A percentile compares a stretch with the other conserved stretches of the same genome.
These are phyloP conservation scores for Charaxes varanes DNA, from an alignment of 1,140 invertebrate species.

Conservation along the genomic window DNA sequence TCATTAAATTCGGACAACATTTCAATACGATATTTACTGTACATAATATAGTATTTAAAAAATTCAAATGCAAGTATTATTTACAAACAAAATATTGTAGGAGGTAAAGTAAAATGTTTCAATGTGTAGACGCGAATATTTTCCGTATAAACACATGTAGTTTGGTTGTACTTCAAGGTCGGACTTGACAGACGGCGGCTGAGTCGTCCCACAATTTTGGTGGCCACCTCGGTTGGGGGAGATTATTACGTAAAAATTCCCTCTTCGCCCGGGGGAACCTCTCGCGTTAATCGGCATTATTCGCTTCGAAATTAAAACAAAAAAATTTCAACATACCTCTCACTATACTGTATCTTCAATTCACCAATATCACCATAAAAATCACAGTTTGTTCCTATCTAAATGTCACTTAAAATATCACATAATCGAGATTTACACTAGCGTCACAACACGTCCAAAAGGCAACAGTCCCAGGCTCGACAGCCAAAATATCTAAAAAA, in stretches of 20 bases:
- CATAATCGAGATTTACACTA: slow-evolving; percentile 71
- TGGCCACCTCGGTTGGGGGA: slow-evolving; percentile 37
- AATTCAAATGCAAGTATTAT: slow-evolving; percentile 1
- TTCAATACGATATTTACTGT: not conserved
- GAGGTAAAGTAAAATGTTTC: slow-evolving; percentile 18
- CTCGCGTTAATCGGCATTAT: slow-evolving; percentile 19
- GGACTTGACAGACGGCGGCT: slow-evolving; percentile 48
- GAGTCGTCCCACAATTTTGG: slow-evolving; percentile 43
- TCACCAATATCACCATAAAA: slow-evolving; percentile 67
- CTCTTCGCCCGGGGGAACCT: slow-evolving; percentile 20
- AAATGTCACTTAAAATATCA: slow-evolving; percentile 68
- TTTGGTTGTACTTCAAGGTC: slow-evolving; percentile 60
- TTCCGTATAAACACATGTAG: slow-evolving; percentile 62
- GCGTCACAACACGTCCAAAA: slow-evolving; percentile 69
- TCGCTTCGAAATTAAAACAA: slow-evolving; percentile 37
- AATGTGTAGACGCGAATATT: slow-evolving; percentile 42
- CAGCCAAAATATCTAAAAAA: slow-evolving; percentile 63
- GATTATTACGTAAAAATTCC: slow-evolving; percentile 51
- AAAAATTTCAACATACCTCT: slow-evolving; percentile 46
- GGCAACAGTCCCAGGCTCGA: slow-evolving; percentile 62
- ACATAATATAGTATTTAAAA: not conserved
- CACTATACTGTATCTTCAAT: slow-evolving; percentile 55
- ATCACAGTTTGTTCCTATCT: slow-evolving; percentile 72
- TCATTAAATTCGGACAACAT: slow-evolving; percentile 14
- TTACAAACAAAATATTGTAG: slow-evolving; percentile 5